These are phyloP conservation scores for Melanotaenia nigrans DNA, from an alignment of 2,797 vertebrate species.

Conservation along the genomic window DNA sequence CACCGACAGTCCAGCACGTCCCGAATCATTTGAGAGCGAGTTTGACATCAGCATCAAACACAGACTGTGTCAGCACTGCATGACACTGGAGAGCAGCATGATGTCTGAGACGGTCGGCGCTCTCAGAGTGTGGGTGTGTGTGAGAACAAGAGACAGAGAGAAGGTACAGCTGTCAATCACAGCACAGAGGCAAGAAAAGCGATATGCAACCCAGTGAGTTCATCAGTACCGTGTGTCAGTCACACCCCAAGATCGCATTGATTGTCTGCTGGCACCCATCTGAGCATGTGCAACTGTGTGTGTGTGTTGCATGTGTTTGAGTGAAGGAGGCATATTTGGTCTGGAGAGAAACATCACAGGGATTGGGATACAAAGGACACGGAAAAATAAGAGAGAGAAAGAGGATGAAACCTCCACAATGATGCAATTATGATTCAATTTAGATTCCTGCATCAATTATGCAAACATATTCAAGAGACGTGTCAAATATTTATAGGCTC, in stretches of 20 bases:
- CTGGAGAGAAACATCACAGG: slow-evolving; percentile 48
- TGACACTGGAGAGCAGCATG: slow-evolving; percentile 61
- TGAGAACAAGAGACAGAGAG: slow-evolving; percentile 15
- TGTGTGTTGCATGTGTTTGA: background rate
- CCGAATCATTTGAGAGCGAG: slow-evolving; percentile 48
- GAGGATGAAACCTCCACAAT: slow-evolving; percentile 58
- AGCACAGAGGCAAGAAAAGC: slow-evolving; percentile 50
- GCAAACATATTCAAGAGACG: slow-evolving; percentile 78
- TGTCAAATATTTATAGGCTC: slow-evolving; percentile 80
- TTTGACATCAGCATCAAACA: slow-evolving; percentile 68
- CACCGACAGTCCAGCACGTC: slow-evolving; percentile 7
- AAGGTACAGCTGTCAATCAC: slow-evolving; percentile 75
- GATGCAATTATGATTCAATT: slow-evolving; percentile 82
- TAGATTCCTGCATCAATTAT: slow-evolving; percentile 77
- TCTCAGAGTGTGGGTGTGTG: slow-evolving; percentile 23
- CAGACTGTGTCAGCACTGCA: slow-evolving; percentile 49
- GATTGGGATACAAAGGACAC: slow-evolving; percentile 58
- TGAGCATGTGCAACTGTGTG: slow-evolving; percentile 30
- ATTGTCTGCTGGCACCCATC: slow-evolving; percentile 71
- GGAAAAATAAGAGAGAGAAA: slow-evolving; percentile 50
- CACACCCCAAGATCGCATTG: slow-evolving; percentile 70
- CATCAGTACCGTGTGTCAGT: slow-evolving; percentile 75
- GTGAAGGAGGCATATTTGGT: slow-evolving; percentile 36
- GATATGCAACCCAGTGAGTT: slow-evolving; percentile 70
- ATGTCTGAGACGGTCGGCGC: slow-evolving; percentile 40